These are phyloP conservation scores for Corythornis cristatus DNA, from an alignment of 2,113 vertebrate genomes.

Conservation along the genomic window DNA sequence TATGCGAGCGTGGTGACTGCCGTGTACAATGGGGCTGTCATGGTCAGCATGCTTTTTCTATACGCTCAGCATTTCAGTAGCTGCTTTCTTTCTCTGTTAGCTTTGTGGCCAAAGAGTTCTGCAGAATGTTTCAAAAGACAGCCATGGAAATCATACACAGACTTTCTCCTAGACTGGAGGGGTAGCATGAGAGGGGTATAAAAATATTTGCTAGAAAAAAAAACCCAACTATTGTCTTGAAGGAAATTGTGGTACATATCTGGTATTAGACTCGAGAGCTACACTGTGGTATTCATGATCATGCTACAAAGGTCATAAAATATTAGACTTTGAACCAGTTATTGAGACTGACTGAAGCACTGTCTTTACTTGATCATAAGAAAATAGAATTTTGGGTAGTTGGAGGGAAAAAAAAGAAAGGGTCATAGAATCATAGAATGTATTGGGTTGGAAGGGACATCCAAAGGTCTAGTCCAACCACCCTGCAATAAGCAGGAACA, in stretches of 20 bases:
- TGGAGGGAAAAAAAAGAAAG: background rate
- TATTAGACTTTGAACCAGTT: background rate
- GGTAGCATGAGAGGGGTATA: background rate
- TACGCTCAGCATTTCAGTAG: background rate
- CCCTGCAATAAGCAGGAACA: too few species aligned
- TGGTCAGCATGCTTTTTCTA: background rate
- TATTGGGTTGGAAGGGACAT: too few species aligned
- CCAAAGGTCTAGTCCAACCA: too few species aligned
- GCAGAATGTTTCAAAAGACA: fast-evolving
- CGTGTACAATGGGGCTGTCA: fast-evolving
- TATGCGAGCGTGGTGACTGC: fast-evolving
- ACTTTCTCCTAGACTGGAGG: background rate
- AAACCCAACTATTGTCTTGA: background rate
- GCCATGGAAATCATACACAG: background rate
- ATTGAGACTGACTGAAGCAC: background rate
- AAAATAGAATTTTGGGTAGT: background rate
- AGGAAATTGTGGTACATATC: background rate
- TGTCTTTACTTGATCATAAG: background rate
- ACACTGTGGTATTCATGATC: background rate
- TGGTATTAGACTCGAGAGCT: background rate
- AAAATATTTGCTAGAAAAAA: background rate
- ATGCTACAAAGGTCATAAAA: background rate
- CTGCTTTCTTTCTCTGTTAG: background rate
- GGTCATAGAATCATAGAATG: too few species aligned
- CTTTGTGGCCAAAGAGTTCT: background rate